phyloP scores from a whole-genome alignment of 1,140 invertebrate genomes.

The Trichoplusia ni region DNA sequence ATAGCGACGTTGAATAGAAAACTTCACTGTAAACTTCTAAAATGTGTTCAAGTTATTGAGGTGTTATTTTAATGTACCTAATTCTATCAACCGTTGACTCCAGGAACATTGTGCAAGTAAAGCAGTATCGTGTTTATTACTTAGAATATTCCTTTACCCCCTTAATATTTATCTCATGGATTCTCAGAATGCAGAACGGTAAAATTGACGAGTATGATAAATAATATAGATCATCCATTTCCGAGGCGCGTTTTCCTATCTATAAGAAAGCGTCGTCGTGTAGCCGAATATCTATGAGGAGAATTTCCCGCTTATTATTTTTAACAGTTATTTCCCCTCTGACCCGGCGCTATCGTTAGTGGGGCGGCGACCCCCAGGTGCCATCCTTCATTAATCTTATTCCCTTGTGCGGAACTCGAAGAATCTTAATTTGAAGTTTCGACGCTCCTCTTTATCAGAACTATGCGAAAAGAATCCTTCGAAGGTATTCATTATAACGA shows the following conservation, averaged over 20 bases:
- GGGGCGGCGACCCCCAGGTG: conserved; percentile 62
- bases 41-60: too few species aligned
- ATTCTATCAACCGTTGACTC: too few species aligned
- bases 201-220: too few species aligned
- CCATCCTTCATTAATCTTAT: conserved; percentile 76
- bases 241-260: not conserved
- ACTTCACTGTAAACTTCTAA: not conserved
- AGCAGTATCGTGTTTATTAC: too few species aligned
- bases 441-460: conserved; percentile 74
- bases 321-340: conserved; percentile 57
- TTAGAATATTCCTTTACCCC: too few species aligned
- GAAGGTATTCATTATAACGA: conserved; percentile 65
- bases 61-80: too few species aligned
- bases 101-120: too few species aligned
- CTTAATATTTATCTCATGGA: too few species aligned
- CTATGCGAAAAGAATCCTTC: conserved; percentile 75
- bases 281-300: conserved; percentile 7
- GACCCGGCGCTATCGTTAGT: conserved; percentile 58
- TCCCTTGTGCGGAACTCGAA: conserved; percentile 70
- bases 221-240: too few species aligned
- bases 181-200: too few species aligned
- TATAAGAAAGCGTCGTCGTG: not conserved
- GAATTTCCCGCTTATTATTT: conserved; percentile 62
- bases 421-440: conserved; percentile 80
- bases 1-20: conserved; percentile 39